Conservation (phyloP, 2,888 invertebrate genomes). For the Listrodromus nycthemerus region DNA sequence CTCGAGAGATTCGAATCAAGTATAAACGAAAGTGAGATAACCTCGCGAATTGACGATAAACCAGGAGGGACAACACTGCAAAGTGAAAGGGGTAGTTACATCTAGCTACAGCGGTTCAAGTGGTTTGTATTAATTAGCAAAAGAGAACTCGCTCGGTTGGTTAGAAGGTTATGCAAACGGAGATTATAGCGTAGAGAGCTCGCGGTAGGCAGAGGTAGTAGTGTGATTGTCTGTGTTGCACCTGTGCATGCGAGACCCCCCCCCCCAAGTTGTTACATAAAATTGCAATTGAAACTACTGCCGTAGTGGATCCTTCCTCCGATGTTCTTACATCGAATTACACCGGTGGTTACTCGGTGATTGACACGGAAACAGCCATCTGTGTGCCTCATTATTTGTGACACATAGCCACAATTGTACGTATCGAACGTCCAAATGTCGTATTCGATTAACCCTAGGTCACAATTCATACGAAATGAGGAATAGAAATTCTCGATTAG, state of each 20-base stretch:
- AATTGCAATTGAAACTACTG: conserved; percentile 1
- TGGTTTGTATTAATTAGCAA: conserved; percentile 63
- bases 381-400: conserved; percentile 11
- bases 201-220: conserved; percentile 21
- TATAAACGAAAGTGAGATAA: background rate
- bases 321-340: background rate
- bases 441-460: too few relatives aligned
- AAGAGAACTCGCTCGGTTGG: conserved; percentile 60
- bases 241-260: conserved; percentile 43
- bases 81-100: conserved; percentile 12
- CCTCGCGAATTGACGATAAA: background rate
- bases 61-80: background rate
- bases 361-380: conserved; percentile 1
- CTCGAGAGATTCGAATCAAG: background rate
- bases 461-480: background rate
- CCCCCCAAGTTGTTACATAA: background rate
- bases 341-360: conserved; percentile 7
- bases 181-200: conserved; percentile 15
- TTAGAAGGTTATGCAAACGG: conserved; percentile 66
- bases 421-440: background rate
- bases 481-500: conserved; percentile 31
- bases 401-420: background rate
- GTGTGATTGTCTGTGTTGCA: conserved; percentile 44
- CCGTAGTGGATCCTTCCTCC: background rate
- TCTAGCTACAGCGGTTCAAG: conserved; percentile 43